Conservation (phyloP, 2,888 invertebrate genomes). For the Tetropium fuscum region DNA sequence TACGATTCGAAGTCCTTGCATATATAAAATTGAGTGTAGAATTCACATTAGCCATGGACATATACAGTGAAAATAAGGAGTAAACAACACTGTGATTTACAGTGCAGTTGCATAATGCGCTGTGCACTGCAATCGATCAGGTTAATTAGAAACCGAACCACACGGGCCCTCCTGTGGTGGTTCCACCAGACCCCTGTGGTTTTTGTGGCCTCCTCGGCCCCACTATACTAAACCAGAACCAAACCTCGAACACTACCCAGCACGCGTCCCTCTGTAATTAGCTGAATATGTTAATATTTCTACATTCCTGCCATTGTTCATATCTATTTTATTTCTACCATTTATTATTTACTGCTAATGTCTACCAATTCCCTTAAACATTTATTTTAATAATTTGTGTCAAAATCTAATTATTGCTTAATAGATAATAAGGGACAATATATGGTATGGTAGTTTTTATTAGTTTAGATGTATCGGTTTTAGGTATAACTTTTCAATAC, state of each 20-base stretch:
- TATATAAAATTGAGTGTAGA: no score
- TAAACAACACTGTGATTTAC: constrained; percentile 45
- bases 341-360: constrained; percentile 16
- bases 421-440: background rate
- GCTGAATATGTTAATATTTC: constrained; percentile 52
- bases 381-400: constrained; percentile 17
- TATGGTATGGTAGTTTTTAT: no score
- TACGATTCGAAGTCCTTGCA: no score
- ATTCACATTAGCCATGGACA: no score
- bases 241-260: constrained; percentile 36
- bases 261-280: constrained; percentile 51
- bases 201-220: constrained; percentile 47
- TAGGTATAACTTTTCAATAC: no score
- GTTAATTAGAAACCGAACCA: constrained; percentile 63
- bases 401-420: background rate
- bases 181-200: constrained; percentile 57
- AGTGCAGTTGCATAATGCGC: constrained; percentile 52
- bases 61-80: constrained; percentile 34
- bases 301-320: constrained; percentile 48
- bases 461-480: no score
- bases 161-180: constrained; percentile 55
- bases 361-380: constrained; percentile 3
- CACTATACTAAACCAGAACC: constrained; percentile 35
- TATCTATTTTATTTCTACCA: constrained; percentile 21
- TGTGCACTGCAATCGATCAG: constrained; percentile 60